Base-by-base conservation (phyloP, 2,797 vertebrate genomes). In the Phrynocephalus forsythii region DNA sequence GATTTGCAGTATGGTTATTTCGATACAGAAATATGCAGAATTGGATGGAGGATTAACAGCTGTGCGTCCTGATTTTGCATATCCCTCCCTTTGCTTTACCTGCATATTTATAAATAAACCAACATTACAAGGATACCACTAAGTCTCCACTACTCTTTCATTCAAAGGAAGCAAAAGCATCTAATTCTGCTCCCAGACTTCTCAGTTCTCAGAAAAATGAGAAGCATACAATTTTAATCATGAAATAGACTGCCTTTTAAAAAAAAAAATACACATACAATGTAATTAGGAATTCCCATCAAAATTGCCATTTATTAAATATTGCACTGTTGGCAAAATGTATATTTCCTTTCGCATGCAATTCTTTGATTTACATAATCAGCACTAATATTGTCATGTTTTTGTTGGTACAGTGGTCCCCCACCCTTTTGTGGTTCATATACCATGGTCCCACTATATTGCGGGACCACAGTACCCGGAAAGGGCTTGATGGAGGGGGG, bases 281-380 rank as follows among this genome's bases (percentile, higher is more conserved):
- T 16, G n/a, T 8, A 15, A 85, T 88, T 69, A 50, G 48, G 2
- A 63, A 67, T 91, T 88, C 83, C 28, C 83, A 50, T 89, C 90
- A 88, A 83, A 73, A 90, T 79, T 0, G 1, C 5, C 63, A 8
- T 90, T 79, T 75, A 90, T 80, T 69, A 85, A 38, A 1, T 11
- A 85, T 22, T 56, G 68, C 84, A 18, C 38, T 4, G 50, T 0
- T 79, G 50, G 26, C 10, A 85, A 86, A 89, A 86, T 2, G 84
- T 13, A 0, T 0, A 63, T 33, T 75, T 82, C 11, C 18, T 83
- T 88, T 86, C 68, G 92, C 86, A 63, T 60, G 71, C n/a, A 48
- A 26, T 89, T 85, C 22, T 10, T 82, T 26, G 24, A 24, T 3
- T 56, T 33, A 50, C 84, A 88, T 80, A 83, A 88, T 71, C 24